Evolutionary conservation across 2,797 vertebrate species (phyloP), one percentile per base, ranked within the genome.

Genomic region (Toxotes lorentzi): DNA sequence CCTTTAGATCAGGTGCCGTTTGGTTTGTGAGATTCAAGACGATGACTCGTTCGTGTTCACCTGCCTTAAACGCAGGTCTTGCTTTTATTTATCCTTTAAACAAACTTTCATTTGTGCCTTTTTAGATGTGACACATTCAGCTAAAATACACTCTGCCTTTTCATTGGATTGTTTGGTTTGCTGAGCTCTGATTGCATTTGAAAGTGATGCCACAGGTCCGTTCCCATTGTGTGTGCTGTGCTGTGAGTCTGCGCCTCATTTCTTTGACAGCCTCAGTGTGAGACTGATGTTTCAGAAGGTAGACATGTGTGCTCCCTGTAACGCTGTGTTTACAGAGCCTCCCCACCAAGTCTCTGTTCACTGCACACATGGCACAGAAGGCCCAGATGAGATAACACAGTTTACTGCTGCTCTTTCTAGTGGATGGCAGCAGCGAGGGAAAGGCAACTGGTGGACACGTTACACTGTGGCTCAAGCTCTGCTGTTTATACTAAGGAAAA

Each of bases 251-350:
- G 81, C 5, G 76, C 68, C 78, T 85, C 35, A 38, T 82, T 84
- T 83, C 86, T 92, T 90, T 92, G 92, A 93, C 94, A 93, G 88
- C 81, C 91, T 86, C 92, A 91, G 94, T 90, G 83, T 92, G 92
- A 91, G 91, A 85, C 88, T 89, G 94, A 92, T 92, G 90, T 91
- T 91, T 92, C 76, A 86, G 90, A 88, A 85, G 87, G 90, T 78
- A 88, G 85, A 91, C 90, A 87, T 88, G 87, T 85, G 82, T 87
- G 86, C 87, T 91, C 86, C 88, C 89, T 89, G 84, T 85, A 82
- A 91, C 51, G 73, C 78, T 83, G 85, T 93, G 92, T 94, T 94
- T 93, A 91, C 88, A 85, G 78, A 92, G 90, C 87, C 84, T 90
- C 90, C 88, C 89, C 84, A 75, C 92, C 91, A 93, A 78, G 87